These are phyloP conservation scores for Eupleurogrammus muticus DNA, from an alignment of 2,797 vertebrate genomes.

Conservation along the genomic window DNA sequence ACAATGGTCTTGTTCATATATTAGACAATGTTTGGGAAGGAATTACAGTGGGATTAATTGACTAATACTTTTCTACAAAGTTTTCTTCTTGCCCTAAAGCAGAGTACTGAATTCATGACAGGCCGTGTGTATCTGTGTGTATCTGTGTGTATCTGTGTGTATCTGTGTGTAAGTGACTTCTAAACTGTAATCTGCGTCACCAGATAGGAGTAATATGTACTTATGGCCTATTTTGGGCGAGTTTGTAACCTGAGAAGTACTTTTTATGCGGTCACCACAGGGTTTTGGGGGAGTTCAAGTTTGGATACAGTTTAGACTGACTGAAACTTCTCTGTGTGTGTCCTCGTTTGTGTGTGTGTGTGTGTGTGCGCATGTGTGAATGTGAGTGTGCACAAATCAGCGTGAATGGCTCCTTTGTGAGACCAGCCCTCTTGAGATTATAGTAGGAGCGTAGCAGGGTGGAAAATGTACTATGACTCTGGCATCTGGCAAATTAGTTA, in stretches of 20 bases:
- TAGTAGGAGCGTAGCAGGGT: slow-evolving; percentile 33
- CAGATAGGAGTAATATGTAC: slow-evolving; percentile 75
- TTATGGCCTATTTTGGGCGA: slow-evolving; percentile 77
- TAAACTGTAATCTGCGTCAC: slow-evolving; percentile 76
- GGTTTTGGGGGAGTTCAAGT: slow-evolving; percentile 74
- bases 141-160: slow-evolving; percentile 35
- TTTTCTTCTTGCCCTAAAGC: slow-evolving; percentile 21
- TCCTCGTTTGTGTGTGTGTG: slow-evolving; percentile 8
- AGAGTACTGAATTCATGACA: slow-evolving; percentile 36
- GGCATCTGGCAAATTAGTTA: slow-evolving; percentile 41
- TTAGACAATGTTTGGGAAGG: neutral
- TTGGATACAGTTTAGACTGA: slow-evolving; percentile 72
- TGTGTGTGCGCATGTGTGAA: neutral
- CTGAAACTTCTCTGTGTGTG: slow-evolving; percentile 36
- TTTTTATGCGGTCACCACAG: slow-evolving; percentile 73
- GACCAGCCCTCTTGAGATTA: slow-evolving; percentile 46
- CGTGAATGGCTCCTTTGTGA: slow-evolving; percentile 74
- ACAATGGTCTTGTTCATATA: neutral
- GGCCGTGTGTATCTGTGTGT: slow-evolving; percentile 27
- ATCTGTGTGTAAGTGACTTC: slow-evolving; percentile 52
- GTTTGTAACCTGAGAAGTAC: slow-evolving; percentile 75
- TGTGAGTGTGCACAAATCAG: slow-evolving; percentile 18
- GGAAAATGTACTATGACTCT: slow-evolving; percentile 57
- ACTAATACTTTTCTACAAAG: slow-evolving; percentile 25
- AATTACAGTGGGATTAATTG: slow-evolving; percentile 17